Conservation (phyloP, 2,888 invertebrate genomes). For the Lumbricus terrestris region DNA sequence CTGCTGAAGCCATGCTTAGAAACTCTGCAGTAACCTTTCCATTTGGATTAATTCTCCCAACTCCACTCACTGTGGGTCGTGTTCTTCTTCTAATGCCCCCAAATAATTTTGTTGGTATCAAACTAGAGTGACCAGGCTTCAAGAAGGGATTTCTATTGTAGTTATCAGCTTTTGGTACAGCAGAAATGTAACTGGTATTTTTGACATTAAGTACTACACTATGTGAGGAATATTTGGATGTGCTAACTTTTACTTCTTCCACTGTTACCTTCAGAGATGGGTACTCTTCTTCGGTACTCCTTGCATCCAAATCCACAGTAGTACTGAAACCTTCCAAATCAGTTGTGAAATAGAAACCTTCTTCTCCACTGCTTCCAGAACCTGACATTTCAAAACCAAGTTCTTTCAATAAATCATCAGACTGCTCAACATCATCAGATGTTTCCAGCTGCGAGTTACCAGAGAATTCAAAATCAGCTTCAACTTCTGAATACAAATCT, state of each 20-base stretch:
- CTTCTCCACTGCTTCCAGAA: neutral
- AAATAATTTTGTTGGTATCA: neutral
- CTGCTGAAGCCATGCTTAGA: conserved; percentile 3
- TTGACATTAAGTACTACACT: neutral
- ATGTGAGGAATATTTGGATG: neutral
- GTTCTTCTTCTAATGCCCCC: neutral
- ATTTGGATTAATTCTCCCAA: neutral
- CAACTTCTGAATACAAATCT: neutral
- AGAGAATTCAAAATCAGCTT: neutral
- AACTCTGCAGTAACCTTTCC: neutral
- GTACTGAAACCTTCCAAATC: neutral
- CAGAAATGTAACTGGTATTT: neutral
- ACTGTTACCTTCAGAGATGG: neutral
- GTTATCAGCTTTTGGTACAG: neutral
- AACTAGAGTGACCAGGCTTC: too few relatives aligned
- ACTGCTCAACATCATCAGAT: neutral
- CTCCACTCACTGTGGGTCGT: neutral
- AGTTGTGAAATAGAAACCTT: neutral
- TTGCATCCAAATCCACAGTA: neutral
- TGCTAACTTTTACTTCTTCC: neutral
- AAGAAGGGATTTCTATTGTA: neutral
- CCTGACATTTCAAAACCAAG: neutral
- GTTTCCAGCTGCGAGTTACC: neutral
- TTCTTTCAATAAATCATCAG: neutral
- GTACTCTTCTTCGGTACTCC: neutral